These are phyloP conservation scores for Abscondita cerata DNA, from an alignment of 2,888 invertebrate genomes.

Conservation along the genomic window DNA sequence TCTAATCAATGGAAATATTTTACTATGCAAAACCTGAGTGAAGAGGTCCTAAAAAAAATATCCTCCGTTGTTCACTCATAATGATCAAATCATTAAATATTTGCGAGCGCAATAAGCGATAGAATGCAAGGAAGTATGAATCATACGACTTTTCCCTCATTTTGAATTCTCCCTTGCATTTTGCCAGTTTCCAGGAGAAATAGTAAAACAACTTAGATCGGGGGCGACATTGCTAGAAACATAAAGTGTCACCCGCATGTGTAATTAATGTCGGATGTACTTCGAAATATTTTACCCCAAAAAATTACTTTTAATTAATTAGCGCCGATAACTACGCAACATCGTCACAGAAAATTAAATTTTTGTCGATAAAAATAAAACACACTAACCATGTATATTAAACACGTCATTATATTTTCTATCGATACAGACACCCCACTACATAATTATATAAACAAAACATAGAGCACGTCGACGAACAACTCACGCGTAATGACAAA, in stretches of 20 bases:
- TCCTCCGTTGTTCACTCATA: conserved; percentile 39
- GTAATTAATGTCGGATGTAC: conserved; percentile 35
- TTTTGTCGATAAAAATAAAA: too few species aligned
- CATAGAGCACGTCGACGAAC: conserved; percentile 15
- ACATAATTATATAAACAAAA: conserved; percentile 26
- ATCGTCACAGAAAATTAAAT: too few species aligned
- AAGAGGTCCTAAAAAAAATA: conserved; percentile 34
- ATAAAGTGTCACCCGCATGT: conserved; percentile 51
- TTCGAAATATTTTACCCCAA: conserved; percentile 16
- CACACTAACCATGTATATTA: conserved; percentile 8
- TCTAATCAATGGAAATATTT: not conserved
- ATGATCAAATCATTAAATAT: conserved; percentile 51
- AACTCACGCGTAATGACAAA: conserved; percentile 21
- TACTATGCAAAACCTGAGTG: too few species aligned
- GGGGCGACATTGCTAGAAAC: conserved; percentile 48
- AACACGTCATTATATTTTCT: conserved; percentile 20
- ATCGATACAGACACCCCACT: conserved; percentile 24
- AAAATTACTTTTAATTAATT: not conserved
- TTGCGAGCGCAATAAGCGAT: conserved; percentile 45
- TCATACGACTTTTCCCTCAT: conserved; percentile 56
- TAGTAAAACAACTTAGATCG: conserved; percentile 48
- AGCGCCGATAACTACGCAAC: not conserved
- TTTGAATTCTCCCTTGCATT: conserved; percentile 51
- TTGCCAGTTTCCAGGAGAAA: conserved; percentile 52
- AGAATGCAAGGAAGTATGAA: conserved; percentile 52